Base-by-base conservation (phyloP, 2,113 vertebrate species). In the Camarhynchus parvulus region DNA sequence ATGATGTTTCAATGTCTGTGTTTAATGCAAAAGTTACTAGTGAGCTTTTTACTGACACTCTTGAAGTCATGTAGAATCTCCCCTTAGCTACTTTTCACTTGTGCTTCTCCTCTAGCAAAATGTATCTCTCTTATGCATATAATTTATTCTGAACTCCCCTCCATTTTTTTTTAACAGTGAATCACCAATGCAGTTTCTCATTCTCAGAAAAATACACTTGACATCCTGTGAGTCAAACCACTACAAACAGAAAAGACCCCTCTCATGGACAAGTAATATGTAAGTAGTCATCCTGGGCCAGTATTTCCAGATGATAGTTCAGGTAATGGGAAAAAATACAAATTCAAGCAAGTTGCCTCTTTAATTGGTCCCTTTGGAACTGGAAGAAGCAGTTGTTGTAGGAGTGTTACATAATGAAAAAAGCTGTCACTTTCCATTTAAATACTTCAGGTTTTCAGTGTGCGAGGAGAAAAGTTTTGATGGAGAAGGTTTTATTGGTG, bases 301-400 rank as follows among this genome's bases (percentile, higher is more conserved):
- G 49, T 55, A 52, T 68, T 83, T 90, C 41, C 73, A 68, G 49
- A 73, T 80, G 37, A 68, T 31, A 89, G 31, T 31, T 93, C 41
- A 69, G 50, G 63, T 69, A 72, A 55, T 19, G 30, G 21, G 15
- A 39, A 84, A 94, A 89, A 67, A 17, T 31, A 63, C 33, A 89
- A 75, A 63, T 58, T 37, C 52, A 56, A 56, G 53, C 37, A 31
- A 0, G 0, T 74, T 94, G 33, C 37, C 49, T 92, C n/a, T 81
- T 93, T 94, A 95, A 90, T 89, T 93, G 39, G 28, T 85, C 74
- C n/a, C 53, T 68, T 81, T 96, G 90, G 66, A 87, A 68, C 15
- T 68, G 41, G 44, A 63, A 59, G 27, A 47, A 56, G 10, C 6
- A 59, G 33, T 84, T 79, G 33, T 55, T 83, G 41, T 79, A 85